A percentile compares a stretch with the other conserved stretches of the same genome.
These are phyloP conservation scores for Lithophane socia DNA, from an alignment of 2,888 invertebrate species.

Conservation along the genomic window DNA sequence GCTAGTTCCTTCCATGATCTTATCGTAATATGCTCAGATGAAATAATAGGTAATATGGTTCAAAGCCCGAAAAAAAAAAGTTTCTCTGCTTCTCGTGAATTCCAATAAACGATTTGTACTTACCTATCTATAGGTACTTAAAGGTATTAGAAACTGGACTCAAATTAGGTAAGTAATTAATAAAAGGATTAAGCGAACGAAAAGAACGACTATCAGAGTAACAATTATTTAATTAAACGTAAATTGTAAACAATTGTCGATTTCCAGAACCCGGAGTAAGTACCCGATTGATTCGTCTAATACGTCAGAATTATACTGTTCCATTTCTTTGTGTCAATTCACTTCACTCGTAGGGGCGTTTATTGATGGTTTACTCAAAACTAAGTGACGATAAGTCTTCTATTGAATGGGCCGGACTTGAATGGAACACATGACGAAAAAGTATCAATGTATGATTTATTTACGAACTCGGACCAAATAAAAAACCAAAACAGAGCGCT, in stretches of 20 bases:
- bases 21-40: too few relatives aligned
- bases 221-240: slow-evolving; percentile 63
- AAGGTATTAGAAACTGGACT: neutral
- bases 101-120: neutral
- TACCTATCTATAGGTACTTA: too few relatives aligned
- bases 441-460: neutral
- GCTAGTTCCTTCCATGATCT: too few relatives aligned
- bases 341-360: slow-evolving; percentile 58
- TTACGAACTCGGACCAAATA: neutral
- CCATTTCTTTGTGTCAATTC: slow-evolving; percentile 69
- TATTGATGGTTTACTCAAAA: slow-evolving; percentile 76
- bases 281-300: slow-evolving; percentile 67
- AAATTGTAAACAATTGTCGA: slow-evolving; percentile 70
- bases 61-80: too few relatives aligned
- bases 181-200: neutral
- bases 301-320: slow-evolving; percentile 69
- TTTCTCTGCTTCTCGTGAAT: too few relatives aligned
- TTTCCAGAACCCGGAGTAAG: slow-evolving; percentile 39
- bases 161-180: neutral
- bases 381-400: slow-evolving; percentile 71
- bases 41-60: too few relatives aligned
- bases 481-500: too few relatives aligned
- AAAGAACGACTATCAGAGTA: neutral
- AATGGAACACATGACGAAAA: slow-evolving; percentile 13
- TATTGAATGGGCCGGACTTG: slow-evolving; percentile 44